Conservation (phyloP, 1,140 invertebrate genomes). For the Neodiprion pinetum region DNA sequence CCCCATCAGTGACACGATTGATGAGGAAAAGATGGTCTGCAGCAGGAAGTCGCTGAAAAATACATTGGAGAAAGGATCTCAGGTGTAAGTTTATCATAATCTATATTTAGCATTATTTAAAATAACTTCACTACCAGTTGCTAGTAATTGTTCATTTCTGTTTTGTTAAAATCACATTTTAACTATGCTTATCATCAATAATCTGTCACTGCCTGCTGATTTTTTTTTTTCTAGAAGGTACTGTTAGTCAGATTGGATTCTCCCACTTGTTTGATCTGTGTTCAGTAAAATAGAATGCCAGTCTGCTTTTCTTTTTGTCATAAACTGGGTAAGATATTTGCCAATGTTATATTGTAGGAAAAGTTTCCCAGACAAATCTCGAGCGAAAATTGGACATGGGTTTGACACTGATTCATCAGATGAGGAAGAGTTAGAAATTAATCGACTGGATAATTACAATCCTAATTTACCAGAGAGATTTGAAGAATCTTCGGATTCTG, state of each 20-base stretch:
- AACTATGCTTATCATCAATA: too few species aligned
- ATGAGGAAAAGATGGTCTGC: neutral
- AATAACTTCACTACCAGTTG: neutral
- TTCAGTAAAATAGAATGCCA: too few species aligned
- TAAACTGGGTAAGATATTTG: neutral
- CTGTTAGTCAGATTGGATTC: too few species aligned
- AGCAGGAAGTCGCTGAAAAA: neutral
- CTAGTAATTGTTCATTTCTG: too few species aligned
- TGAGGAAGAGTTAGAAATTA: slow-evolving; percentile 24
- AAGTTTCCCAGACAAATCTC: neutral
- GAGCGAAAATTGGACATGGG: slow-evolving; percentile 35
- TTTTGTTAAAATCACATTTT: too few species aligned
- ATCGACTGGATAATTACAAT: slow-evolving; percentile 20
- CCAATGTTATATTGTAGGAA: slow-evolving; percentile 11
- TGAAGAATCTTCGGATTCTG: slow-evolving; percentile 12
- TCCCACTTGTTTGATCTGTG: too few species aligned
- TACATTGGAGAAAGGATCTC: neutral
- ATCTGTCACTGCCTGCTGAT: too few species aligned
- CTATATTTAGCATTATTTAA: neutral
- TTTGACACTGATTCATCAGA: slow-evolving; percentile 42
- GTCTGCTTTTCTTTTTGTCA: too few species aligned
- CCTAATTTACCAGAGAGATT: slow-evolving; percentile 24
- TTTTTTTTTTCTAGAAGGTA: too few species aligned
- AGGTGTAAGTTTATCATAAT: neutral
- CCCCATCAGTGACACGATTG: neutral